Evolutionary conservation across 2,113 vertebrate genomes (phyloP).

Genomic region (Melanostigma gelatinosum): DNA sequence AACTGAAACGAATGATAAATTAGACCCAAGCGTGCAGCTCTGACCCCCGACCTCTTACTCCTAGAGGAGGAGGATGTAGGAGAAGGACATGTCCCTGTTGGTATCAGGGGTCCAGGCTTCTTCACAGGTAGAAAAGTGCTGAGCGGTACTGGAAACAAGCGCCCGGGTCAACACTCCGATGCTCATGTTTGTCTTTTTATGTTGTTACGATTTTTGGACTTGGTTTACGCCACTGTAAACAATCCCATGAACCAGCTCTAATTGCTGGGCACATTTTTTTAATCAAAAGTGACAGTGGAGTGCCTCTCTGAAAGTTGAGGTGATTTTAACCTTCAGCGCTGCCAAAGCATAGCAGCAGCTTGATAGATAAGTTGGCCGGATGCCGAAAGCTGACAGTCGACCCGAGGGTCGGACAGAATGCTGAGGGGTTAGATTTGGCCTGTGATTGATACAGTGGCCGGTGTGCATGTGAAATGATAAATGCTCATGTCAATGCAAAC

Average conservation of each 20-base stretch:
- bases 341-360: not conserved
- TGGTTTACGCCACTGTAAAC: not conserved
- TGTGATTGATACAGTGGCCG: not conserved
- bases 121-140: not conserved
- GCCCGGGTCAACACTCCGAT: not conserved
- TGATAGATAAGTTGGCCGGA: not conserved
- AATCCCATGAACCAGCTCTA: not conserved
- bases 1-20: conserved; percentile 20
- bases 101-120: conserved; percentile 6
- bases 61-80: conserved; percentile 1
- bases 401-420: not conserved
- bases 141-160: not conserved
- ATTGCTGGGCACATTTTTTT: not conserved
- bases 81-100: not conserved
- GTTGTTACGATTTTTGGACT: not conserved
- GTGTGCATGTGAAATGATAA: not conserved
- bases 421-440: not conserved
- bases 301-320: not conserved
- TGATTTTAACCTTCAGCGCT: conserved; percentile 4
- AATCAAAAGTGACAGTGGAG: not conserved
- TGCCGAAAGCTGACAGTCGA: not conserved
- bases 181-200: not conserved
- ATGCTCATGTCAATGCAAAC: not conserved
- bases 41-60: not conserved
- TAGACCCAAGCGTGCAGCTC: conserved; percentile 5